phyloP scores from a whole-genome alignment of 2,888 invertebrate genomes.

The Campoplex nolae region DNA sequence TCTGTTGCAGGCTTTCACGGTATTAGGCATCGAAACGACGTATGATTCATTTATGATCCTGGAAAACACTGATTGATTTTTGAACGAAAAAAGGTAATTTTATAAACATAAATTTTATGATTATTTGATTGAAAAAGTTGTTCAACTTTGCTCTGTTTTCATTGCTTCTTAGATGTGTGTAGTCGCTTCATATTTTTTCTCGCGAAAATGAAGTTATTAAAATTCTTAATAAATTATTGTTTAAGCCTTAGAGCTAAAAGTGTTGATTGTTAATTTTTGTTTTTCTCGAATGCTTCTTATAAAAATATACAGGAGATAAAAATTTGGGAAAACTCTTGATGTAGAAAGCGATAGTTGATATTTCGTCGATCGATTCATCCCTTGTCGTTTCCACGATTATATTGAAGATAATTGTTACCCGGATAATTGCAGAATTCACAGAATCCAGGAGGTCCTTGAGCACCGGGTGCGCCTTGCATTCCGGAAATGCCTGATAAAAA shows the following conservation, averaged over 20 bases:
- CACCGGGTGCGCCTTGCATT: conserved; percentile 87
- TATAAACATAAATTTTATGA: no score
- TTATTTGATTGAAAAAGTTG: no score
- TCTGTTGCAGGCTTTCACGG: no score
- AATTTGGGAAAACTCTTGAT: neutral
- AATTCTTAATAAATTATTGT: neutral
- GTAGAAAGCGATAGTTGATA: neutral
- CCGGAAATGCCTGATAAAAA: conserved; percentile 81
- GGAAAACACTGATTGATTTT: no score
- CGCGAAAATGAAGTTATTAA: no score
- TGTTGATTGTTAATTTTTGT: neutral
- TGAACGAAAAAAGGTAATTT: no score
- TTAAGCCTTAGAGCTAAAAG: neutral
- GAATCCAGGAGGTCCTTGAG: conserved; percentile 88
- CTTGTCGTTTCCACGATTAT: conserved; percentile 86
- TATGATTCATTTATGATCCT: no score
- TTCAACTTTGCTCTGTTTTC: no score
- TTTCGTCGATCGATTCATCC: conserved; percentile 79
- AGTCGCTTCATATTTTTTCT: no score
- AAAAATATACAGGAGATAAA: neutral
- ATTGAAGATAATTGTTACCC: conserved; percentile 86
- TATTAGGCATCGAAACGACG: no score
- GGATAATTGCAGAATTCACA: conserved; percentile 88
- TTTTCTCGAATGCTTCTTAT: neutral
- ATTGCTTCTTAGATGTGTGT: no score